These are phyloP conservation scores for Galleria mellonella DNA, from an alignment of 1,140 invertebrate genomes.

Conservation along the genomic window DNA sequence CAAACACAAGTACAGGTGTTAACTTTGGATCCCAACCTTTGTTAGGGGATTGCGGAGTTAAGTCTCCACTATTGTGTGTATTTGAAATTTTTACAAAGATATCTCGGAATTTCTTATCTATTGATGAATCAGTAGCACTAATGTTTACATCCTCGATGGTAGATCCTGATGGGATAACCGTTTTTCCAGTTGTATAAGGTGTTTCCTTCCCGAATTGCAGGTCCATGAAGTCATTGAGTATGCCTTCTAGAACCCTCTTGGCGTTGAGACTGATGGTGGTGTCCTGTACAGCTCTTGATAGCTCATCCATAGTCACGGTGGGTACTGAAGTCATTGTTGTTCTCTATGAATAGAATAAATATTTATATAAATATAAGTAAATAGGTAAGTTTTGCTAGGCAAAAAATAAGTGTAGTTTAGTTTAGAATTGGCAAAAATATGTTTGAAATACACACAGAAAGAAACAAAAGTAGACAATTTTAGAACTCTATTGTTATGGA, in stretches of 20 bases:
- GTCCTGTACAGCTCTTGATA: constrained; percentile 38
- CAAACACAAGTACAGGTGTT: constrained; percentile 46
- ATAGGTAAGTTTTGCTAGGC: too few relatives aligned
- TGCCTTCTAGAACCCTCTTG: constrained; percentile 52
- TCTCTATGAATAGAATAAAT: too few relatives aligned
- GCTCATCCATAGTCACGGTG: constrained; percentile 43
- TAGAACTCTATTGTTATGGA: too few relatives aligned
- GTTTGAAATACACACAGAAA: too few relatives aligned
- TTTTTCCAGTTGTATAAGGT: constrained; percentile 55
- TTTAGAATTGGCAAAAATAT: too few relatives aligned
- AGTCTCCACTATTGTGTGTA: constrained; percentile 42
- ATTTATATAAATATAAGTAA: too few relatives aligned
- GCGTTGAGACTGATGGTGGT: constrained; percentile 24
- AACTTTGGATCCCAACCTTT: constrained; percentile 55
- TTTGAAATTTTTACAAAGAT: constrained; percentile 46
- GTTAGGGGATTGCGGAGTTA: constrained; percentile 34
- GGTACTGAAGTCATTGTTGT: constrained; percentile 35
- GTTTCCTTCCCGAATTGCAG: constrained; percentile 50
- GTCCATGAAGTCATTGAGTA: constrained; percentile 61
- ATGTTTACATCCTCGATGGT: constrained; percentile 45
- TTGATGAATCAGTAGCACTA: constrained; percentile 22
- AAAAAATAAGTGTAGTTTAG: too few relatives aligned
- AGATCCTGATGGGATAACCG: constrained; percentile 35
- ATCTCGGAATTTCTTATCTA: constrained; percentile 40
- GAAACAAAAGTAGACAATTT: too few relatives aligned